Evolutionary conservation across 2,113 vertebrate species (phyloP), one percentile per base, ranked within the genome.

Genomic region (Bothrops jararaca): DNA sequence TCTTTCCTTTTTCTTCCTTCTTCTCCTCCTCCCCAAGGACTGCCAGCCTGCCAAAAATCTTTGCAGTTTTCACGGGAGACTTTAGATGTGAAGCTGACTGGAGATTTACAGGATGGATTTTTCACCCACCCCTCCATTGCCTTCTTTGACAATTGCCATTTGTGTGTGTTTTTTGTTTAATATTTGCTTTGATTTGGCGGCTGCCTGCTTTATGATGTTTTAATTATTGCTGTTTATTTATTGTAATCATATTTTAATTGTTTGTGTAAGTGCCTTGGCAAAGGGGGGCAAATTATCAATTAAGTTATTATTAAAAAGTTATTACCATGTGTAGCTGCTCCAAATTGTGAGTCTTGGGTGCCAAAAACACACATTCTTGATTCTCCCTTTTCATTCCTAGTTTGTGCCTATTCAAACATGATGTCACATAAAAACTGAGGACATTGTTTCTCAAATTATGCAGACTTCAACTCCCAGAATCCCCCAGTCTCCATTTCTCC

Each of bases 151-250:
- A 96, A 95, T 89, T 93, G 96, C 93, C 93, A 96, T 85, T 96
- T 94, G 95, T 53, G 64, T 85, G 69, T 22, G 34, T 80, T 91
- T 24, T 85, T 23, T 85, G 93, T 95, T 95, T 92, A 94, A 93
- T 94, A 56, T 96, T 96, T 95, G 95, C 53, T 42, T 96, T 95
- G 93, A 91, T 95, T 95, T 94, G 91, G 91, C 91, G 89, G 88
- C 89, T 94, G 94, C 90, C 95, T 96, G 94, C 91, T 97, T 97
- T 97, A 97, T 96, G 95, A 97, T 97, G 96, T 96, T 97, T 97
- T 97, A 97, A 97, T 97, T 97, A 97, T 97, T 96, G 96, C 92
- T 96, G 95, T 95, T 97, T 96, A 97, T 97, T 97, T 97, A 97
- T 97, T 96, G 91, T 95, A 94, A 97, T 97, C 94, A 94, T 97